Base-by-base conservation (phyloP, 53 echinoderm and acorn worm genomes). In the Pentamera pediparva region DNA sequence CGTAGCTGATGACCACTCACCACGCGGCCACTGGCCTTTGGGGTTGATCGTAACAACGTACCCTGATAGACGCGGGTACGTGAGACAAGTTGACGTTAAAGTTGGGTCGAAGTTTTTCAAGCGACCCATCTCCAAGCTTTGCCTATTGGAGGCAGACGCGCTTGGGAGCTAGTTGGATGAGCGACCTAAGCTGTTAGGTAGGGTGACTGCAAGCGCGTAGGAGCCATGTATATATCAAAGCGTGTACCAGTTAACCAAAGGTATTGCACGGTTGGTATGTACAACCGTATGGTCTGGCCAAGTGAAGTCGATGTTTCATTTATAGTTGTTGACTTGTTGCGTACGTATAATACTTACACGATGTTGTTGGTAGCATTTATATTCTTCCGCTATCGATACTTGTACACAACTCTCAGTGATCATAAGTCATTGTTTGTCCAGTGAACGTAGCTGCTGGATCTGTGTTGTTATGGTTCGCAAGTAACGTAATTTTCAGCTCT, bases 101-200 rank as follows among this genome's bases (percentile, higher is more conserved):
- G 50, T 76, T 13, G 76, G 80, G 5, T 22, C 50, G 0, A 75
- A 56, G 34, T 25, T 58, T 35, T 75, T 54, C 28, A 75, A 19
- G 61, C 32, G 86, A 21, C 80, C 86, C 5, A 75, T 85, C 33
- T 64, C 85, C 18, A 80, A 85, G 34, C 35, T 85, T 28, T 84
- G 84, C 34, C 37, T 84, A 4, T 54, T 82, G 12, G 81, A 73
- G 74, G 61, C 55, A 55, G 35, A 63, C 20, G 65, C 3, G 35
- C 2, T 35, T 11, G 2, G 5, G 35, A 5, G 6, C 12, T 63
- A 63, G 63, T 6, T 20, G 12, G 27, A 12, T 57, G 22, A 13
- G 21, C 26, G 4, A 13, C 2, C 2, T 20, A 25, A 2, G 26
- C 27, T 3, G 3, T 21, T 49, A 18, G 21, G 50, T 49, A 2